Evolutionary conservation across 2,113 vertebrate species (phyloP).

Genomic region (Sylvia atricapilla): DNA sequence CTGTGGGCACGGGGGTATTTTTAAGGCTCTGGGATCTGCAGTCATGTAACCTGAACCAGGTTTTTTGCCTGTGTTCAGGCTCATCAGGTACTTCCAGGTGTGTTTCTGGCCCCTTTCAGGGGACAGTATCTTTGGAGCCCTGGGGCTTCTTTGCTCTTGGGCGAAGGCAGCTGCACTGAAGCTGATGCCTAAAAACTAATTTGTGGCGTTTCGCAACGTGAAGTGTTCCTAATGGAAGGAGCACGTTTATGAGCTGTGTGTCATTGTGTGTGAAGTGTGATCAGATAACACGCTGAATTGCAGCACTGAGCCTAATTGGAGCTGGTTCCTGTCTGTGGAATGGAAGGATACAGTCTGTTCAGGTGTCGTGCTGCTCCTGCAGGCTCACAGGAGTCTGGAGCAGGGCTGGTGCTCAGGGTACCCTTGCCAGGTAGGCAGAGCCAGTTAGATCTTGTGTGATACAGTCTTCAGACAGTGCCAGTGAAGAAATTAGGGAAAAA

Average conservation of each 20-base stretch:
- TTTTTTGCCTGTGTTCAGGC: not conserved
- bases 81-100: not conserved
- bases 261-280: not conserved
- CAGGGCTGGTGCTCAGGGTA: not conserved
- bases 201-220: not conserved
- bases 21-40: not conserved
- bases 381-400: not conserved
- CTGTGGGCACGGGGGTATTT: fast-evolving
- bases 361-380: not conserved
- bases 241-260: not conserved
- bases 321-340: not conserved
- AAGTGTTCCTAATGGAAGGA: not conserved
- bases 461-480: not conserved
- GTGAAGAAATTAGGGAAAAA: not conserved
- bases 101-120: not conserved
- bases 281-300: not conserved
- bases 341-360: not conserved
- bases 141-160: not conserved
- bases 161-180: not conserved
- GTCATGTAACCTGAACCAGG: fast-evolving
- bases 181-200: not conserved
- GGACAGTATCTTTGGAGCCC: not conserved
- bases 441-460: not conserved
- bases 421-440: not conserved
- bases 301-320: not conserved